These are phyloP conservation scores for Podarcis siculus DNA, from an alignment of 2,797 vertebrate species.

Conservation along the genomic window DNA sequence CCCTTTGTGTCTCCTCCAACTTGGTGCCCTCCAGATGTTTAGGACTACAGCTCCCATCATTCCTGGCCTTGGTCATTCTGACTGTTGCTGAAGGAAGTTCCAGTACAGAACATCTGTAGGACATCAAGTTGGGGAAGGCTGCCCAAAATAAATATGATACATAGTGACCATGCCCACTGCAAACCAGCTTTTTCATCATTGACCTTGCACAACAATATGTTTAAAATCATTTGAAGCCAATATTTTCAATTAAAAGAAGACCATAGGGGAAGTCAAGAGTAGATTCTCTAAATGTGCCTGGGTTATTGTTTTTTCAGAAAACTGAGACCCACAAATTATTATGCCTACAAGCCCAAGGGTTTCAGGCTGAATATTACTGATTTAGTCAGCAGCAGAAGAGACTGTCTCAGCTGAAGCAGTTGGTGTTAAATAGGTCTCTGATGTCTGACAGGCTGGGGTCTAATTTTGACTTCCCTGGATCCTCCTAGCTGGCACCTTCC, in stretches of 20 bases:
- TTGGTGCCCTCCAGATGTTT: too few species aligned
- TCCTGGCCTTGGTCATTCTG: too few species aligned
- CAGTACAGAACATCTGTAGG: too few species aligned
- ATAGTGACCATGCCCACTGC: not conserved
- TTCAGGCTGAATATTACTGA: constrained; percentile 34
- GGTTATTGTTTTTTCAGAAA: not conserved
- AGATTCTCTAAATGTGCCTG: not conserved
- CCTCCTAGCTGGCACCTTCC: constrained; percentile 61
- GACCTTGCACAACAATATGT: not conserved
- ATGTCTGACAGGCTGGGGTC: constrained; percentile 60
- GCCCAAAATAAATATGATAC: not conserved
- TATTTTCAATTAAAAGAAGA: not conserved
- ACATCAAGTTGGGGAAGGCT: not conserved
- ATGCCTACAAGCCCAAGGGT: constrained; percentile 22
- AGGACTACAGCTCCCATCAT: too few species aligned
- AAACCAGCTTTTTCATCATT: not conserved
- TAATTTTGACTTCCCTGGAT: constrained; percentile 71
- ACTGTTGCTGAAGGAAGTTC: too few species aligned
- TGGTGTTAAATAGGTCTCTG: constrained; percentile 59
- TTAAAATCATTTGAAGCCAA: not conserved
- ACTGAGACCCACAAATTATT: constrained; percentile 6
- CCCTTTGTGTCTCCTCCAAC: too few species aligned
- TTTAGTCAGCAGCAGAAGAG: constrained; percentile 29
- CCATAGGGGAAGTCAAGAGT: not conserved
- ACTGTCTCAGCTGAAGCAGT: constrained; percentile 34